Evolutionary conservation across 2,888 invertebrate species (phyloP).

Genomic region (Nomada flava): DNA sequence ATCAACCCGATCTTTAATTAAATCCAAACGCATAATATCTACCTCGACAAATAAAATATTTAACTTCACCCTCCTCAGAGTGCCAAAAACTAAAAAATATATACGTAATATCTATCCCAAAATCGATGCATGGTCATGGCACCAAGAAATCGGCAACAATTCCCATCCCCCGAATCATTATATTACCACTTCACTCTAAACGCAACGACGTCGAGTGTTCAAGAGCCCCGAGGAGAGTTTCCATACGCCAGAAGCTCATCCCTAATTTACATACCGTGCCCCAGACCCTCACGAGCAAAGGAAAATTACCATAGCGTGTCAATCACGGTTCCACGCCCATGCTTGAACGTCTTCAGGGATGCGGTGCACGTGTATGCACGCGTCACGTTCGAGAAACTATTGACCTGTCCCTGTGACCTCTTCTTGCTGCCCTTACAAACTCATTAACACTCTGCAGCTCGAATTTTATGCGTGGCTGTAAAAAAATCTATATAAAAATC

Average conservation of each 20-base stretch:
- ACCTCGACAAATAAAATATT: too few relatives aligned
- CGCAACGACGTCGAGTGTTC: neutral
- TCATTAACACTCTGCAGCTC: neutral
- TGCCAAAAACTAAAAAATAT: too few relatives aligned
- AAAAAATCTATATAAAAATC: too few relatives aligned
- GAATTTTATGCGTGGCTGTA: too few relatives aligned
- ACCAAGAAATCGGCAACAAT: neutral
- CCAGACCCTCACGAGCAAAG: slow-evolving; percentile 8
- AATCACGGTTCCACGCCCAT: slow-evolving; percentile 69
- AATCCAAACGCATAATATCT: too few relatives aligned
- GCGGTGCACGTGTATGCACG: slow-evolving; percentile 71
- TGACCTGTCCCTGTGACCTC: slow-evolving; percentile 57
- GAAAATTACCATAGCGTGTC: slow-evolving; percentile 36
- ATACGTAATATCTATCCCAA: too few relatives aligned
- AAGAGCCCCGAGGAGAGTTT: neutral
- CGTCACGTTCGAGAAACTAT: slow-evolving; percentile 62
- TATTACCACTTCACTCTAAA: neutral
- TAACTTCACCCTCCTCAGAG: too few relatives aligned
- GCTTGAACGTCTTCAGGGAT: slow-evolving; percentile 69
- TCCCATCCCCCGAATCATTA: too few relatives aligned
- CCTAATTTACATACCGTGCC: slow-evolving; percentile 33
- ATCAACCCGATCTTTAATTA: too few relatives aligned
- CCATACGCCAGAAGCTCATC: slow-evolving; percentile 12
- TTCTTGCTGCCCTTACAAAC: neutral
- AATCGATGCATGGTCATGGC: too few relatives aligned